Base-by-base conservation (phyloP, 1,140 invertebrate genomes). In the Tribolium madens region DNA sequence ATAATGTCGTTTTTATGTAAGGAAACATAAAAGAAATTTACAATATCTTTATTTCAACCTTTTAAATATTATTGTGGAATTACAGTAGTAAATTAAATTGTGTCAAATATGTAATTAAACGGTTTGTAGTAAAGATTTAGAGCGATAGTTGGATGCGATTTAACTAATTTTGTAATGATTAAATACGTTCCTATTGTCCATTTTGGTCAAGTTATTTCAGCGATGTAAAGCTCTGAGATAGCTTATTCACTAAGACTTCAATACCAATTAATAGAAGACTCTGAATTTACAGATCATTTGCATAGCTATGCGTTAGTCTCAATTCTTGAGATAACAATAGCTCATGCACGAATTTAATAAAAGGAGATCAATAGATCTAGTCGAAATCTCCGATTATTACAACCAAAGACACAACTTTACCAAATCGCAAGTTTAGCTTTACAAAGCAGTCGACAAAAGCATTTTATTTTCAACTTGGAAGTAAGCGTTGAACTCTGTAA, bases 171-270 rank as follows among this genome's bases (percentile, higher is more conserved):
- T 52, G 47, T 72, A 26, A 21, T 70, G 47, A 73, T 77, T 77
- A 73, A 36, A 77, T 64, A 77, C 70, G 57, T 77, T 77, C 64
- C 76, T 47, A 77, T 77, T 77, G 76, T 77, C 71, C 76, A 73
- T 73, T 76, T 64, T 50, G 76, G 76, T 77, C 71, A 77, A 77
- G 76, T 77, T 77, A 77, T 77, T 73, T 57, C 52, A 64, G 52
- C 52, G 57, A 77, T 77, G 76, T 73, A 72, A 50, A 73, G 31
- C 70, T 77, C 53, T 53, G 21, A 72, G 17, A 48, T 77, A 77
- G 76, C 76, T 77, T 77, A 77, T 77, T 77, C 69, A 60, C 69
- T 73, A 77, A 77, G 75, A 76, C 50, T 76, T 76, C 75, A 21
- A 26, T 31, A 42, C 69, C 75, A 76, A 76, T 76, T 76, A 76